Evolutionary conservation across 2,113 vertebrate genomes (phyloP).

Genomic region (Eublepharis macularius): DNA sequence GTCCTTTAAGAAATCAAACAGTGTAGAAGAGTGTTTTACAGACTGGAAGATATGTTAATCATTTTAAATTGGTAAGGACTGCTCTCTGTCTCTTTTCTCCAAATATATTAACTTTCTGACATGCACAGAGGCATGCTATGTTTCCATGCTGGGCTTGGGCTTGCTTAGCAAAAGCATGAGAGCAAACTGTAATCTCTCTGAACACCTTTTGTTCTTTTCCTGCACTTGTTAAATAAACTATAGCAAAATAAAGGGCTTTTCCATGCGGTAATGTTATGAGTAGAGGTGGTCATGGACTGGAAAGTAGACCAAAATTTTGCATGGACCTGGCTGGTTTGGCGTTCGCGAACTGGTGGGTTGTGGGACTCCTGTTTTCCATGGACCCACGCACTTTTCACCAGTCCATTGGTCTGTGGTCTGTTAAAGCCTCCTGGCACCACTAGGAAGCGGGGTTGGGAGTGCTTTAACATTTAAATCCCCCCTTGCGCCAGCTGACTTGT

Average conservation of each 20-base stretch:
- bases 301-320: too few species aligned
- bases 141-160: not conserved
- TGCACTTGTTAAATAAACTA: not conserved
- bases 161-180: not conserved
- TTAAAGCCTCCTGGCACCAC: too few species aligned
- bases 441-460: too few species aligned
- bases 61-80: not conserved
- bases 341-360: too few species aligned
- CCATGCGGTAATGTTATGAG: not conserved
- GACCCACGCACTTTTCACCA: too few species aligned
- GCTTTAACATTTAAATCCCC: too few species aligned
- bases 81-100: not conserved
- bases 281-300: too few species aligned
- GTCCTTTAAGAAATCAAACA: not conserved
- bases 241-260: not conserved
- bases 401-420: too few species aligned
- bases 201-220: not conserved
- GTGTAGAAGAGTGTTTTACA: not conserved
- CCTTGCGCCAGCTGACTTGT: too few species aligned
- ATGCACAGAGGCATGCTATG: not conserved
- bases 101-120: not conserved
- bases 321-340: too few species aligned
- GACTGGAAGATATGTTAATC: not conserved
- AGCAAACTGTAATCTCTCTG: not conserved
- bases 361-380: too few species aligned